phyloP scores from a whole-genome alignment of 2,113 vertebrate species.

The Tachuris rubrigastra region DNA sequence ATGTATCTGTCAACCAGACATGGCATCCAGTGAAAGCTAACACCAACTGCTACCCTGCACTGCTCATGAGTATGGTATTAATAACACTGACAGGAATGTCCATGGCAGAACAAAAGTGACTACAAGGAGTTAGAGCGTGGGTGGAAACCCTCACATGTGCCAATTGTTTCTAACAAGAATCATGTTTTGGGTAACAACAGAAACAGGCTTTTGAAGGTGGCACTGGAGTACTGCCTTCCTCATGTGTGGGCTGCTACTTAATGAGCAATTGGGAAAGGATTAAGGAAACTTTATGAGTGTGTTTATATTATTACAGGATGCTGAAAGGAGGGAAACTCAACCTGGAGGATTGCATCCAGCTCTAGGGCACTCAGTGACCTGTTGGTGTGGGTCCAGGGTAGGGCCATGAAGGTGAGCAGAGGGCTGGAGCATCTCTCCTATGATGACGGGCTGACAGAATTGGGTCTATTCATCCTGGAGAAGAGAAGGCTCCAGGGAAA shows the following conservation, averaged over 20 bases:
- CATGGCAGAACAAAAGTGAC: background rate
- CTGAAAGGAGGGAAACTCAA: background rate
- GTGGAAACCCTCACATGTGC: background rate
- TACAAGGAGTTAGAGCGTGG: background rate
- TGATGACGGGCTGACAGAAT: background rate
- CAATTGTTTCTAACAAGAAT: background rate
- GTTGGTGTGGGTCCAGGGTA: rapidly evolving
- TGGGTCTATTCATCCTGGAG: background rate
- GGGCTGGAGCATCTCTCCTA: rapidly evolving
- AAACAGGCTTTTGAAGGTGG: background rate
- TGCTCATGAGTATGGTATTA: background rate
- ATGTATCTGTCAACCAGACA: background rate
- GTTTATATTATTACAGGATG: background rate
- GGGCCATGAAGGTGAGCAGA: background rate
- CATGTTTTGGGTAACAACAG: background rate
- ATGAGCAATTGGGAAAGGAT: background rate
- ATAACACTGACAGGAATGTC: background rate
- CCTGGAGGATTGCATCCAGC: too few species aligned
- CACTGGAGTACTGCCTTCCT: background rate
- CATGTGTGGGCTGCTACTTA: background rate
- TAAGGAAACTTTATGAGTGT: background rate
- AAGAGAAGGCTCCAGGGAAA: background rate
- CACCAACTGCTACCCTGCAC: background rate
- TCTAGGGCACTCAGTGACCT: background rate
- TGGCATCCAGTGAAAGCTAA: background rate